Base-by-base conservation (phyloP, 2,113 vertebrate species). In the Chionodraco myersi region DNA sequence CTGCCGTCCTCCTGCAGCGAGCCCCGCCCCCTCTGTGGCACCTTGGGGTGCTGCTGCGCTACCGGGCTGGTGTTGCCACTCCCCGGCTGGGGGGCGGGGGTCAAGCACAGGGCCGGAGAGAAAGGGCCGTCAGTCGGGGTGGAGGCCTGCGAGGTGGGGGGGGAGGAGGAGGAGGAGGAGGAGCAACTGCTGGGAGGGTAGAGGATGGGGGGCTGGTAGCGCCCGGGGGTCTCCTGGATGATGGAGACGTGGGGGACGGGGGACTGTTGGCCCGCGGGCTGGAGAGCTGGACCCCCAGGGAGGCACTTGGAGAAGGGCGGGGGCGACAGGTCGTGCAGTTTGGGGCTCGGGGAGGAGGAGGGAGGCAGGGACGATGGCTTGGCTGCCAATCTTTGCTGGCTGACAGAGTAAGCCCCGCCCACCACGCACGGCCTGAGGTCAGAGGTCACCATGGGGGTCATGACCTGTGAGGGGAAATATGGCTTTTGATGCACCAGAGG, bases 311-410 rank as follows among this genome's bases (percentile, higher is more conserved):
- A 65, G 90, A 96, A 97, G 51, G 96, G 84, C n/a, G 96, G 86
- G 3, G 95, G 89, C 0, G 97, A 95, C 75, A 98, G 95, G 83
- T 97, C 96, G 0, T 97, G 96, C 54, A 97, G 96, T 92, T 96
- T 96, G 66, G 97, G 96, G 14, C 85, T 94, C 26, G 96, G 96
- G 26, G 94, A 90, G 47, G 96, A 92, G 5, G 95, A 89, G 90
- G 92, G 60, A 16, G 92, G 84, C 57, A 90, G 56, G 15, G 85
- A 75, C 48, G 86, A 60, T 2, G 93, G 86, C 64, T 92, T 93
- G 54, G 89, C 73, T 3, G 84, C 2, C 11, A 94, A 93, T 86
- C 96, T 95, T 91, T 96, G 97, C 66, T 96, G 95, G 80, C 95
- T 93, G 79, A 96, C 91, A 2, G 95, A 78, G 73, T 95, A 97